Percentiles rank a stretch among this genome's conserved stretches.
These are phyloP conservation scores for Acheta domesticus DNA, from an alignment of 2,888 invertebrate genomes.

Conservation along the genomic window DNA sequence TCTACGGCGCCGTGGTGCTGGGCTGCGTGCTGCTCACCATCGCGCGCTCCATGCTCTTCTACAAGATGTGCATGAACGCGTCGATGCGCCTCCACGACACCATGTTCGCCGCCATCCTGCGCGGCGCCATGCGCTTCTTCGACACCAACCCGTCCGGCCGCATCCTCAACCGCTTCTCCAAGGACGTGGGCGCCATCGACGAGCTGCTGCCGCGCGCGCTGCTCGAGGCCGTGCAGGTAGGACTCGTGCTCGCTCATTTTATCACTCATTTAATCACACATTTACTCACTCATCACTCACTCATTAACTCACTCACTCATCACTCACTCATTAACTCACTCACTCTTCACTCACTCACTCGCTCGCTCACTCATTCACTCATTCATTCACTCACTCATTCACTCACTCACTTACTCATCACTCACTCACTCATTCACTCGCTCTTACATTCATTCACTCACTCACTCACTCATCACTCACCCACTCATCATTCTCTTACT, in stretches of 20 bases:
- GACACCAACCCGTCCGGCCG: constrained; percentile 54
- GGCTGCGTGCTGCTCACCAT: constrained; percentile 56
- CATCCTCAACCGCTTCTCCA: constrained; percentile 53
- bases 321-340: too few species aligned
- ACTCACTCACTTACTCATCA: too few species aligned
- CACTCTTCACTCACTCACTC: too few species aligned
- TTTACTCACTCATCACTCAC: too few species aligned
- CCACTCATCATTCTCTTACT: too few species aligned
- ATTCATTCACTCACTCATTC: too few species aligned
- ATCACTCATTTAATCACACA: too few species aligned
- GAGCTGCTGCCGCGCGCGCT: constrained; percentile 43
- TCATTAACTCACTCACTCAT: too few species aligned
- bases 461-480: too few species aligned
- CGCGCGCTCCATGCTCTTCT: constrained; percentile 61
- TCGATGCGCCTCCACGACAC: constrained; percentile 65
- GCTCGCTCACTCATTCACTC: too few species aligned
- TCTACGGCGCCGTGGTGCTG: constrained; percentile 31
- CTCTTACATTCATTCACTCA: too few species aligned
- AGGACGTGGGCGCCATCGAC: constrained; percentile 52
- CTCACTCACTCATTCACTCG: too few species aligned
- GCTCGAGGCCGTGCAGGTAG: constrained; percentile 41
- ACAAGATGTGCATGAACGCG: constrained; percentile 59
- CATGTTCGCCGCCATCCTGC: constrained; percentile 70
- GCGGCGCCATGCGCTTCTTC: constrained; percentile 55
- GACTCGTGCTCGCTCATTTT: background rate